These are phyloP conservation scores for Salpingus planirostris DNA, from an alignment of 2,888 invertebrate genomes.

Conservation along the genomic window DNA sequence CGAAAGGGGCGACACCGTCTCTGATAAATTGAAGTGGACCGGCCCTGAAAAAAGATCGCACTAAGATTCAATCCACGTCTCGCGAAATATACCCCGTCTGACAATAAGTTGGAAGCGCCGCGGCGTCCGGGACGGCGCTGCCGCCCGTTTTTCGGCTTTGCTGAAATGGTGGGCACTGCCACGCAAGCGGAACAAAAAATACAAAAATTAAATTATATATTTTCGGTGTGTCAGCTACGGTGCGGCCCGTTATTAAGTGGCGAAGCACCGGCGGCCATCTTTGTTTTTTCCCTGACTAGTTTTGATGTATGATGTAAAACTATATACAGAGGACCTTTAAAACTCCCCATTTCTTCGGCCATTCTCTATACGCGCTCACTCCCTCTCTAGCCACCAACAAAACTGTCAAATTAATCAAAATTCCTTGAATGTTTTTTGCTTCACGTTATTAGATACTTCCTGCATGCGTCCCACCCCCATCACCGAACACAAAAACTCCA, in stretches of 20 bases:
- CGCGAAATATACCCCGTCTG: slow-evolving; percentile 33
- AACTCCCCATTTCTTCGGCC: too few species aligned
- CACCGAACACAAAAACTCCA: slow-evolving; percentile 4
- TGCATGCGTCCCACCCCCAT: slow-evolving; percentile 1
- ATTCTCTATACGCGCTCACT: too few species aligned
- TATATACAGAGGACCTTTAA: slow-evolving; percentile 25
- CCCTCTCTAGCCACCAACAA: slow-evolving; percentile 26
- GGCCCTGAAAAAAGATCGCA: slow-evolving; percentile 21
- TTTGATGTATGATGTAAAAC: slow-evolving; percentile 16
- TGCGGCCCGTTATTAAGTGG: slow-evolving; percentile 38
- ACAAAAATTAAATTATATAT: slow-evolving; percentile 39
- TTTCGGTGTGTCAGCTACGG: slow-evolving; percentile 37
- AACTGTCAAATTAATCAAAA: slow-evolving; percentile 37
- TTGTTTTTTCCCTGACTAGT: slow-evolving; percentile 25
- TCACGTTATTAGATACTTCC: slow-evolving; percentile 6
- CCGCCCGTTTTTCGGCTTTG: slow-evolving; percentile 11
- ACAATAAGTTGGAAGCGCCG: slow-evolving; percentile 21
- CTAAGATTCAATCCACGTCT: slow-evolving; percentile 38
- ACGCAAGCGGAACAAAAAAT: slow-evolving; percentile 27
- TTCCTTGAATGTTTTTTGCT: slow-evolving; percentile 19
- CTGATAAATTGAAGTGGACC: slow-evolving; percentile 40
- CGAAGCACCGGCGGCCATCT: slow-evolving; percentile 31
- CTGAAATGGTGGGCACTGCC: slow-evolving; percentile 15
- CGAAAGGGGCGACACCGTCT: slow-evolving; percentile 37
- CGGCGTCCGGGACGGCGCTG: slow-evolving; percentile 11